phyloP scores from a whole-genome alignment of 2,797 vertebrate genomes.

The Craterocephalus amniculus region DNA sequence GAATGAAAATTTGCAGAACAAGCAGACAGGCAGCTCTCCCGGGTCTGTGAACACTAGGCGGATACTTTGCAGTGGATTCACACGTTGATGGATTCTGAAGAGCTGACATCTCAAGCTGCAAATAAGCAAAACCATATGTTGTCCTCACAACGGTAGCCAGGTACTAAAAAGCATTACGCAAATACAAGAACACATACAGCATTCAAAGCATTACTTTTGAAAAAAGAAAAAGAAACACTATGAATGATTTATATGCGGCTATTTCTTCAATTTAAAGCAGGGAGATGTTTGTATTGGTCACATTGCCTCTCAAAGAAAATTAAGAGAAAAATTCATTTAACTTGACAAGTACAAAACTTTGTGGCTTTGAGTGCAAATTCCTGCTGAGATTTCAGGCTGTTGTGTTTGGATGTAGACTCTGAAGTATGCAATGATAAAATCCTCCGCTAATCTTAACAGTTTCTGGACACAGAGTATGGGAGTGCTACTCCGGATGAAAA shows the following conservation, averaged over 20 bases:
- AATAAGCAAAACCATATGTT: conserved; percentile 49
- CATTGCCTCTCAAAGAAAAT: conserved; percentile 52
- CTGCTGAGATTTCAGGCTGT: conserved; percentile 61
- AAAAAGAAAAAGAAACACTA: background rate
- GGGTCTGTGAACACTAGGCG: conserved; percentile 25
- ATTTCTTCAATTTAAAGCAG: conserved; percentile 22
- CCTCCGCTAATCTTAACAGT: conserved; percentile 63
- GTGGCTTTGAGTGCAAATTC: conserved; percentile 54
- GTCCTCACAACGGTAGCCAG: conserved; percentile 20
- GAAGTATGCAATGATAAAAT: conserved; percentile 61
- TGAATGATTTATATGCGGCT: conserved; percentile 11
- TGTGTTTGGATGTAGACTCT: conserved; percentile 58
- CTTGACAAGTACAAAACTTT: conserved; percentile 58
- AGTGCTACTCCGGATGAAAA: conserved; percentile 59
- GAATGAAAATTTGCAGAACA: conserved; percentile 7
- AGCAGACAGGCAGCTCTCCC: conserved; percentile 7
- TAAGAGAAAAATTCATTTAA: conserved; percentile 49
- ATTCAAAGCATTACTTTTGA: conserved; percentile 1
- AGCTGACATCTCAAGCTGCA: conserved; percentile 18
- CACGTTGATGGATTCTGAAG: conserved; percentile 17
- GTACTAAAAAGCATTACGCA: conserved; percentile 3
- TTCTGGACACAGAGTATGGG: conserved; percentile 54
- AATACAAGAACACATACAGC: conserved; percentile 4
- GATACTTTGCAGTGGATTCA: conserved; percentile 14
- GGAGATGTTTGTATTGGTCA: conserved; percentile 30